A percentile compares a stretch with the other conserved stretches of the same genome.
phyloP scores from a whole-genome alignment of 2,113 vertebrate species.

The Thalassoma bifasciatum region DNA sequence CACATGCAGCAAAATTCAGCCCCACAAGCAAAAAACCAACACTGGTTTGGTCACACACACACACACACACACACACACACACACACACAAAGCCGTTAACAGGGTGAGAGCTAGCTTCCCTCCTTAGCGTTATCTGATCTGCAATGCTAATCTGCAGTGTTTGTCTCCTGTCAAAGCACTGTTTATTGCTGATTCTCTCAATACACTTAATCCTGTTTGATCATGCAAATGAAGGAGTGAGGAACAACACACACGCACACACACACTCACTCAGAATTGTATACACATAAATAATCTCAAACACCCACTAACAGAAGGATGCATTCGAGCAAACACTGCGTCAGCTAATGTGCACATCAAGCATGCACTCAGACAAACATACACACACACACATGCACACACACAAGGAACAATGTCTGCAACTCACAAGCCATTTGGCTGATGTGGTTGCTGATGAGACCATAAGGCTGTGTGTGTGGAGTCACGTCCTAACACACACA shows the following conservation, averaged over 20 bases:
- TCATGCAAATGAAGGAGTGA: conserved; percentile 54
- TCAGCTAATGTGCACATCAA: too few species aligned
- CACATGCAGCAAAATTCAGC: too few species aligned
- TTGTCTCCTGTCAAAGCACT: conserved; percentile 57
- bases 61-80: conserved; percentile 23
- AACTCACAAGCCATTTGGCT: conserved; percentile 54
- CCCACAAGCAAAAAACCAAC: too few species aligned
- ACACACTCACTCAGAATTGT: neutral
- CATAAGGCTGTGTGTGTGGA: conserved; percentile 59
- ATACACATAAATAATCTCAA: neutral
- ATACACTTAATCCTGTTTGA: conserved; percentile 62
- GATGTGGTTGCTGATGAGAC: conserved; percentile 53
- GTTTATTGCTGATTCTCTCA: conserved; percentile 58
- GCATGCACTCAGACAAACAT: neutral
- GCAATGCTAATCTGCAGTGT: conserved; percentile 49
- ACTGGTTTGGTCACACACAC: too few species aligned
- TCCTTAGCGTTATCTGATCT: conserved; percentile 46
- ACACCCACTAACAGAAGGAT: neutral
- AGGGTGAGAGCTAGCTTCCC: conserved; percentile 21
- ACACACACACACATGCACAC: conserved; percentile 25
- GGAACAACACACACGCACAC: conserved; percentile 19
- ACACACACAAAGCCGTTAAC: conserved; percentile 20
- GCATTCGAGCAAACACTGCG: neutral
- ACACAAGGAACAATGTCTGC: conserved; percentile 18
- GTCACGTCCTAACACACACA: conserved; percentile 40